phyloP scores from a whole-genome alignment of 2,797 vertebrate genomes.

The Catharus ustulatus region DNA sequence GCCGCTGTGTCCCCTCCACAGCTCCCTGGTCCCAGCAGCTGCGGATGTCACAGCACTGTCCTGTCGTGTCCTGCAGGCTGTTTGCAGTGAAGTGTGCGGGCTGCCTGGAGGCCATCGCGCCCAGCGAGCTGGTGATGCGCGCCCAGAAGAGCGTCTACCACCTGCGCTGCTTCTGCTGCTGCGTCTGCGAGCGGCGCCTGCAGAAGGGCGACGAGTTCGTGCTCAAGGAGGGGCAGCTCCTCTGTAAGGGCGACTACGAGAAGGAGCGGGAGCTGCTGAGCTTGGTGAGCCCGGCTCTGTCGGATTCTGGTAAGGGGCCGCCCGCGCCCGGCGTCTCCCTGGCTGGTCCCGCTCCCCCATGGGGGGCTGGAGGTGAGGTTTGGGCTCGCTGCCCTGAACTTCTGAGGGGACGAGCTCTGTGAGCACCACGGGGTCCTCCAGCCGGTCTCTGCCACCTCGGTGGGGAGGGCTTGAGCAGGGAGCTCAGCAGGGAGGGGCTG shows the following conservation, averaged over 20 bases:
- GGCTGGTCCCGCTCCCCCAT: neutral
- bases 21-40: accelerated
- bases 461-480: neutral
- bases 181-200: conserved; percentile 89
- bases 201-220: conserved; percentile 94
- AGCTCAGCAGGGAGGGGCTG: neutral
- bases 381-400: neutral
- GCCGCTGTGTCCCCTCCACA: too few species aligned
- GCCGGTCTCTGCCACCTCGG: accelerated
- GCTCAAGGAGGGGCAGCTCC: conserved; percentile 89
- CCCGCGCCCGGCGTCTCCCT: neutral
- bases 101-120: conserved; percentile 86
- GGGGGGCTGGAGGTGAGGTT: neutral
- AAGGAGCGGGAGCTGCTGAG: conserved; percentile 83
- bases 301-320: conserved; percentile 87
- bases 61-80: conserved; percentile 75
- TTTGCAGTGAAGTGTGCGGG: conserved; percentile 89
- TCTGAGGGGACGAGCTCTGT: neutral
- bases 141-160: conserved; percentile 91
- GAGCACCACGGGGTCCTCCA: neutral
- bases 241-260: conserved; percentile 91
- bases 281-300: conserved; percentile 85
- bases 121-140: conserved; percentile 92
- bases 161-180: conserved; percentile 95
- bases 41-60: neutral